Base-by-base conservation (phyloP, 2,113 vertebrate species). In the Cinclus cinclus region DNA sequence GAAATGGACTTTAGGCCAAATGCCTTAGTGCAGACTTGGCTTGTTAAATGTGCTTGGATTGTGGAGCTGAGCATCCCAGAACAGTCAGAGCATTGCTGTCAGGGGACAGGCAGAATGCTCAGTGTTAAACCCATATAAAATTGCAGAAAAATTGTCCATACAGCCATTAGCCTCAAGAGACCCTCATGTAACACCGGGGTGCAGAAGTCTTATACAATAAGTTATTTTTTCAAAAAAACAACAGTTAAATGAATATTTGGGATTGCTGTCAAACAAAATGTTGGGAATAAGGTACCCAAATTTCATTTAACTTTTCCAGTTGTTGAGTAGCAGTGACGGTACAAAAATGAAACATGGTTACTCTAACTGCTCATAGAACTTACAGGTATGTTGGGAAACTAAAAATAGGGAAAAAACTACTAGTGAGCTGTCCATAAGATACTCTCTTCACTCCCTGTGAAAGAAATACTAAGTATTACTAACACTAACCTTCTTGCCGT, bases 131-230 rank as follows among this genome's bases (percentile, higher is more conserved):
- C 33, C 28, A n/a, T 23, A 17, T 11, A 30, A 17, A 52, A 11
- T 28, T 2, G 20, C 33, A 46, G 19, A 5, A 15, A 30, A 59
- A 75, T 30, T 22, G 11, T 39, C 52, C 60, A 15, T 2, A 10
- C 15, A 52, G 27, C 5, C 18, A 7, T 6, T 5, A 24, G 37
- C 52, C 25, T 30, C 23, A 24, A 7, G 60, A 33, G 44, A 33
- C 19, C 27, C 28, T 24, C 47, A 7, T 0, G 0, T 30, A n/a
- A 47, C 75, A 8, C 49, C 13, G 42, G n/a, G 33, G 17, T 3
- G 75, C 50, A 64, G 31, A 64, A 22, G 30, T 35, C 49, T 56
- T 25, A 35, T 31, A 49, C 42, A 11, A 49, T 31, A 41, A 49
- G 6, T 7, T 15, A 10, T 4, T 17, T 71, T 71, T 41, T 22